Base-by-base conservation (phyloP, 2,888 invertebrate species). In the Branchipolynoe longqiensis region DNA sequence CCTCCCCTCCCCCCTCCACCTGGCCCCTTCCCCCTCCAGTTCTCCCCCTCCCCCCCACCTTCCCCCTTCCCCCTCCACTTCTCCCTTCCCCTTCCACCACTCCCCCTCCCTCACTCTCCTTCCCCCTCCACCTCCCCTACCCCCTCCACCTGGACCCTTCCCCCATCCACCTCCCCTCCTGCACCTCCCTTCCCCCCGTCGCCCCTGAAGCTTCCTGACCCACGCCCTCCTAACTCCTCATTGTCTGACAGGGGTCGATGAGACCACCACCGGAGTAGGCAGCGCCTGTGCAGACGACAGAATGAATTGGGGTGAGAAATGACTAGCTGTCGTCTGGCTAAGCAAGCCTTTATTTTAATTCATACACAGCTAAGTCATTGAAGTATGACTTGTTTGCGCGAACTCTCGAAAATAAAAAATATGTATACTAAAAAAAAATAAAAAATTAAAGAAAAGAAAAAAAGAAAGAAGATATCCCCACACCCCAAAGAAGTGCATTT, bases 161-260 rank as follows among this genome's bases (percentile, higher is more conserved):
- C n/a, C 25, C 62, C 62, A 18, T 12, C 48, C 48, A 48, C 18
- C 8, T 48, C 18, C 48, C 8, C 8, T 48, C 18, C 18, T 48
- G 48, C 18, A n/a, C n/a, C n/a, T n/a, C n/a, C n/a, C n/a, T n/a
- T n/a, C n/a, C n/a, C n/a, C n/a, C n/a, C n/a, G n/a, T 48, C 8
- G 48, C 48, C 48, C 8, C 8, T 18, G 18, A 12, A 48, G 48
- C 8, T 14, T 25, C 62, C 31, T 31, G 12, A 62, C 62, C 12
- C 14, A 2, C 12, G 62, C 28, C 62, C 58, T 25, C 25, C 31
- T 28, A 62, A 62, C 62, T 62, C 25, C 25, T 14, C 62, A 62
- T 62, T 62, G 69, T 33, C 36, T 69, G 69, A 69, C 69, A 69
- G n/a, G 38, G 69, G 69, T 69, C 69, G 38, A 69, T 33, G 38